A percentile compares a stretch with the other conserved stretches of the same genome.
phyloP scores from a whole-genome alignment of 2,113 vertebrate species.

The Octodon degus region DNA sequence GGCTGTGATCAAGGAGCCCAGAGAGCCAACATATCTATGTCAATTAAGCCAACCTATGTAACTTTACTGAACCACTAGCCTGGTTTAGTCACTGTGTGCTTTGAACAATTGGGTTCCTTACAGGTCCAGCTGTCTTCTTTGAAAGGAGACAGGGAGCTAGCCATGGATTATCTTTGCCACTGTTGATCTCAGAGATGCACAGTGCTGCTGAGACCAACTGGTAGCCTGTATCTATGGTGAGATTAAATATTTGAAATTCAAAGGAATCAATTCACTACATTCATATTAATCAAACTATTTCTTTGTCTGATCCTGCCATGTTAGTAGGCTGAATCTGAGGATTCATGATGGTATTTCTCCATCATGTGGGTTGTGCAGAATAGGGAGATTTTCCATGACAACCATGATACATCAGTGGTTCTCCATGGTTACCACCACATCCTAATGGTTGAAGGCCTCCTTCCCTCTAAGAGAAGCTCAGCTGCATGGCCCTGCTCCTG shows the following conservation, averaged over 20 bases:
- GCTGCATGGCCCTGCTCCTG: not conserved
- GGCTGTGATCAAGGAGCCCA: not conserved
- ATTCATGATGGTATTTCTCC: not conserved
- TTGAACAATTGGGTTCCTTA: not conserved
- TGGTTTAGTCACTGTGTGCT: not conserved
- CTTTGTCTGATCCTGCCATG: too few species aligned
- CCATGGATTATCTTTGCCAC: rapidly evolving
- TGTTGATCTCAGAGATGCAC: rapidly evolving
- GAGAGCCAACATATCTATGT: not conserved
- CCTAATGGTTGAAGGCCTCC: not conserved
- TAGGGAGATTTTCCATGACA: not conserved
- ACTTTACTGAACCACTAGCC: not conserved
- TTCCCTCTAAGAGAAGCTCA: not conserved
- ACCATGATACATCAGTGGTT: too few species aligned
- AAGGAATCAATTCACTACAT: not conserved
- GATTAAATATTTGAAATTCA: not conserved
- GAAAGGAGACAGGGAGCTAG: not conserved
- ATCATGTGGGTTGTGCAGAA: not conserved
- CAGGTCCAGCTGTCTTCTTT: not conserved
- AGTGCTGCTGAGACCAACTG: not conserved
- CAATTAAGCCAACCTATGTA: rapidly evolving
- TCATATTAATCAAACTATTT: not conserved
- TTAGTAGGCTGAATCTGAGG: not conserved
- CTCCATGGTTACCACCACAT: not conserved
- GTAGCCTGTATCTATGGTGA: not conserved